Percentiles rank a stretch among this genome's conserved stretches.
Conservation (phyloP, 2,113 vertebrate genomes). For the Greenwoodochromis staneri region DNA sequence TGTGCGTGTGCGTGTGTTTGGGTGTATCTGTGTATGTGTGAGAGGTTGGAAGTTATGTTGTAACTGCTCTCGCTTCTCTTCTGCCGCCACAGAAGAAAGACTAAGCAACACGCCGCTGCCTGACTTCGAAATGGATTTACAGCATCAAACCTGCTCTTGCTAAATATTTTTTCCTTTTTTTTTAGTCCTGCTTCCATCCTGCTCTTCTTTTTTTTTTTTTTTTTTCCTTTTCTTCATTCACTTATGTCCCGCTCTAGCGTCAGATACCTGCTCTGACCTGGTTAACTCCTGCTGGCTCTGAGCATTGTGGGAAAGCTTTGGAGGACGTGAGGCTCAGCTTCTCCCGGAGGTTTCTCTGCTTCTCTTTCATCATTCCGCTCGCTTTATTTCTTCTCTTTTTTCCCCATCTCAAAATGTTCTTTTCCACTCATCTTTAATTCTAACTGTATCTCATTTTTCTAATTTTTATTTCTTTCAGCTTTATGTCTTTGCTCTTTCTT, state of each 20-base stretch:
- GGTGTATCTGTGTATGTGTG: neutral
- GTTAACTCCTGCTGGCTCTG: constrained; percentile 41
- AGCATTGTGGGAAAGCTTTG: constrained; percentile 33
- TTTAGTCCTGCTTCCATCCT: neutral
- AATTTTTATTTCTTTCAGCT: neutral
- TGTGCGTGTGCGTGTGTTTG: neutral
- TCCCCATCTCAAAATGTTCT: neutral
- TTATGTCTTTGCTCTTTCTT: neutral
- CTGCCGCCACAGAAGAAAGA: constrained; percentile 4
- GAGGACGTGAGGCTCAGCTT: constrained; percentile 33
- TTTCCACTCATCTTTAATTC: neutral
- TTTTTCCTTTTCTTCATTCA: neutral
- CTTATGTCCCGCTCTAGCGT: constrained; percentile 18
- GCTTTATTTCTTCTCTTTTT: neutral
- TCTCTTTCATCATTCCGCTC: neutral
- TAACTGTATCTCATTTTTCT: neutral
- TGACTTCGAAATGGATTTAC: constrained; percentile 22
- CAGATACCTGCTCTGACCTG: constrained; percentile 54
- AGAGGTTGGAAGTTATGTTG: neutral
- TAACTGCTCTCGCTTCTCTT: constrained; percentile 13
- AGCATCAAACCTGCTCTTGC: neutral
- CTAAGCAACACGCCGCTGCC: neutral
- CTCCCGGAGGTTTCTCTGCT: constrained; percentile 15
- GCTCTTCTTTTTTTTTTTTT: neutral
- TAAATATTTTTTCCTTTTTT: neutral